Percentiles rank a stretch among this genome's conserved stretches.
Evolutionary conservation across 1,140 invertebrate species (phyloP).

Genomic region (Pachypeltis micranthus): DNA sequence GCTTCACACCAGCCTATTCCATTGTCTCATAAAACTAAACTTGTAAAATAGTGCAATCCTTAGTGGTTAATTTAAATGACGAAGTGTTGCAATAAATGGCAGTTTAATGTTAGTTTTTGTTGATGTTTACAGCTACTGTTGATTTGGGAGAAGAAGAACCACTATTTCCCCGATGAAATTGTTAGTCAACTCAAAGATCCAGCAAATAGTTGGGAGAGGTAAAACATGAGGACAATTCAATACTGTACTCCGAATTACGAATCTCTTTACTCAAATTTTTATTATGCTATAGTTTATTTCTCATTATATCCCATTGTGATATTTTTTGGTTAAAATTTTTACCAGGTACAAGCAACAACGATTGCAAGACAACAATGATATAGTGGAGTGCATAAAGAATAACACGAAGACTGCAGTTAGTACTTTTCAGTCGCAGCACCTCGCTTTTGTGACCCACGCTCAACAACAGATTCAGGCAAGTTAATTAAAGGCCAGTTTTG

Average conservation of each 20-base stretch:
- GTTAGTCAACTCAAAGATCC: conserved; percentile 74
- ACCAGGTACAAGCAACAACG: conserved; percentile 66
- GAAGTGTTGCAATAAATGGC: not conserved
- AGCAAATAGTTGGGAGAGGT: conserved; percentile 56
- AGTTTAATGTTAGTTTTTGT: not conserved
- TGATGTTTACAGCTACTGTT: conserved; percentile 52
- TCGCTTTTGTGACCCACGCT: conserved; percentile 85
- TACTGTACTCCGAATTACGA: too few relatives aligned
- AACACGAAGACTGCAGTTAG: conserved; percentile 65
- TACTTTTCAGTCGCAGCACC: conserved; percentile 83
- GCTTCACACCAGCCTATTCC: too few relatives aligned
- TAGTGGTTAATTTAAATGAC: not conserved
- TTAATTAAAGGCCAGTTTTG: too few relatives aligned
- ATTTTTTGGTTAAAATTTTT: not conserved
- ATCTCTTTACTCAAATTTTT: too few relatives aligned
- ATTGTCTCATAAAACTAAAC: too few relatives aligned
- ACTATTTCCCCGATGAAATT: conserved; percentile 77
- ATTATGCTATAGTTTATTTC: too few relatives aligned
- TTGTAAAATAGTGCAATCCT: not conserved
- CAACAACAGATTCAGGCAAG: conserved; percentile 68
- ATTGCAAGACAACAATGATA: conserved; percentile 59
- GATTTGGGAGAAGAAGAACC: conserved; percentile 91
- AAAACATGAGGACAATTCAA: not conserved
- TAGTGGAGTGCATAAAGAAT: conserved; percentile 61
- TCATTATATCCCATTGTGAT: not conserved